phyloP scores from a whole-genome alignment of 2,113 vertebrate species.

The Syrrhaptes paradoxus region DNA sequence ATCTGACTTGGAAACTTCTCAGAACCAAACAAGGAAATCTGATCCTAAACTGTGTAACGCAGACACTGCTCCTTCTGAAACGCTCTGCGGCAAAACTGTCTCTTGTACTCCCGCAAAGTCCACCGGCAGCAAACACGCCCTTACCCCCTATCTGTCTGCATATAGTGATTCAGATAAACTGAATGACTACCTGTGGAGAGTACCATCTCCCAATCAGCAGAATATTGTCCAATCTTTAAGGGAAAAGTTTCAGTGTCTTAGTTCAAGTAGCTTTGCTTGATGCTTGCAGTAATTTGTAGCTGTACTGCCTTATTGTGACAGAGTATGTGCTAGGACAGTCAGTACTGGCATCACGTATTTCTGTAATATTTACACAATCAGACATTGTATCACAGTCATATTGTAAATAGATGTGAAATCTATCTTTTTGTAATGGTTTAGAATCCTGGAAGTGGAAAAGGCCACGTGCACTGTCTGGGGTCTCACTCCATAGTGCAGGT shows the following conservation, averaged over 20 bases:
- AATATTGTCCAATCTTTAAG: slow-evolving; percentile 94
- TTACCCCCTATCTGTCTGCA: slow-evolving; percentile 65
- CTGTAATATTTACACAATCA: background rate
- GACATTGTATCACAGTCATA: slow-evolving; percentile 32
- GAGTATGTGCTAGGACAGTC: background rate
- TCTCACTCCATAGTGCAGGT: background rate
- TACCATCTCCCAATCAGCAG: slow-evolving; percentile 86
- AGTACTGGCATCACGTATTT: slow-evolving; percentile 44
- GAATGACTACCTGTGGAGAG: slow-evolving; percentile 91
- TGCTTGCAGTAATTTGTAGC: background rate
- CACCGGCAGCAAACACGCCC: slow-evolving; percentile 43
- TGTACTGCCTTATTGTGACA: background rate
- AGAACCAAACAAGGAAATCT: slow-evolving; percentile 18
- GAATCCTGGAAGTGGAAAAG: background rate
- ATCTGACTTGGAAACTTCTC: slow-evolving; percentile 57
- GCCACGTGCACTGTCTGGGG: background rate
- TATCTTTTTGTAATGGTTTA: slow-evolving; percentile 1
- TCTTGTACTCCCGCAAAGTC: slow-evolving; percentile 74
- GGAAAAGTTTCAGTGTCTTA: slow-evolving; percentile 97
- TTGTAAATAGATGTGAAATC: slow-evolving; percentile 44
- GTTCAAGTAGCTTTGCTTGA: slow-evolving; percentile 94
- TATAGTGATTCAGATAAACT: slow-evolving; percentile 80
- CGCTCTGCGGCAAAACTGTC: slow-evolving; percentile 1
- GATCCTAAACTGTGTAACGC: background rate
- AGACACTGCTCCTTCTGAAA: slow-evolving; percentile 11